Evolutionary conservation across 2,888 invertebrate genomes (phyloP), one percentile per base, ranked within the genome.

Genomic region (Lutraria lutraria): DNA sequence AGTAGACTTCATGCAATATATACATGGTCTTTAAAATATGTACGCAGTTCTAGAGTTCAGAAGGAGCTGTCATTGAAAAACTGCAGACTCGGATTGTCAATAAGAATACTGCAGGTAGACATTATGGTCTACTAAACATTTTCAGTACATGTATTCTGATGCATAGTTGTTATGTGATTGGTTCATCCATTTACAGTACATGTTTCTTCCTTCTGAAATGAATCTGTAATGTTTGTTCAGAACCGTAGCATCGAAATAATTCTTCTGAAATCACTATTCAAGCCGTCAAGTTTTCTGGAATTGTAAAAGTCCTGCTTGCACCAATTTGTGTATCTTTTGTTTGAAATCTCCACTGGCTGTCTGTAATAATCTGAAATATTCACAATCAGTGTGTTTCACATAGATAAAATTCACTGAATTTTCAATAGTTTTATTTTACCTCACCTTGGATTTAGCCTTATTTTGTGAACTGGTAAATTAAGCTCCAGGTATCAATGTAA

Each of bases 221-320:
- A 60, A 21, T 60, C 60, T 60, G n/a, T 2, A 25, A 25, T 68
- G 25, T 68, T 25, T 68, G 21, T 21, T 63, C 25, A 43, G 43
- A 4, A 43, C 43, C 43, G 2, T 43, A 43, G 43, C 25, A 68
- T 15, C n/a, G 25, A 63, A 25, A 68, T 25, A 68, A 68, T 43
- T 43, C 43, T 43, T 43, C 43, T 43, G 43, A 43, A 43, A 43
- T 43, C 43, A 43, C 8, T 8, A 43, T 68, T n/a, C 12, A 25
- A 16, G 56, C 2, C 10, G 25, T 85, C 79, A 85, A 56, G 31
- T 54, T 56, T 56, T 72, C 82, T 92, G 93, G 83, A 95, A 93
- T 83, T 94, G 93, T 29, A 95, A 89, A 16, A 95, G 81, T 86
- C 95, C 95, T 81, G 89, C 93, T 81, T 93, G 92, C n/a, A 95